Evolutionary conservation across 2,113 vertebrate genomes (phyloP).

Genomic region (Lichenostomus cassidix): DNA sequence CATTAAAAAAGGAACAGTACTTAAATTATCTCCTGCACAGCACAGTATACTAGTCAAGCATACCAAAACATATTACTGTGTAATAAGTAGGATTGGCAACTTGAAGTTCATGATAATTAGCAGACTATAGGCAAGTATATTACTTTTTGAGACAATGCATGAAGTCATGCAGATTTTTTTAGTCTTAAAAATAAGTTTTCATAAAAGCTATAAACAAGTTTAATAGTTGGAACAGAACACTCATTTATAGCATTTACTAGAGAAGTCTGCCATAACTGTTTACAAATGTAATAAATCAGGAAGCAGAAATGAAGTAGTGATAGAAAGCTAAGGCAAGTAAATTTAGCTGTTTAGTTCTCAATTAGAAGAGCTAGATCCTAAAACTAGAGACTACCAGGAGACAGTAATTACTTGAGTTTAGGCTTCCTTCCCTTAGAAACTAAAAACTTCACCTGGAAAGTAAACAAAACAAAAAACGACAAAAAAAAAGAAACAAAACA

Average conservation of each 20-base stretch:
- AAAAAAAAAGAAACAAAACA: not conserved
- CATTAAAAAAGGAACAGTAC: not conserved
- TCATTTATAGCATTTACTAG: not conserved
- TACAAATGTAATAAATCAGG: not conserved
- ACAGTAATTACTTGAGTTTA: not conserved
- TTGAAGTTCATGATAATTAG: not conserved
- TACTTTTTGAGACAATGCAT: not conserved
- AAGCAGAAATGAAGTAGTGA: not conserved
- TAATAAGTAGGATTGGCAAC: not conserved
- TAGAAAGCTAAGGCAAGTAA: constrained; percentile 13
- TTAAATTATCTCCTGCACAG: not conserved
- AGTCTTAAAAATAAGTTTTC: constrained; percentile 9
- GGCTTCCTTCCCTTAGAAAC: not conserved
- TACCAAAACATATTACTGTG: constrained; percentile 9
- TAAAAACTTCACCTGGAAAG: not conserved
- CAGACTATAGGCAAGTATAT: not conserved
- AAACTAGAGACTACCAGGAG: not conserved
- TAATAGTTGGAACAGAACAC: not conserved
- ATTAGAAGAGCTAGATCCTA: not conserved
- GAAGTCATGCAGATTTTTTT: not conserved
- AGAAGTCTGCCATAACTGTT: not conserved
- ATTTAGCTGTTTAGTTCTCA: not conserved
- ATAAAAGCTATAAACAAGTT: not conserved
- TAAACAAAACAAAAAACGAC: not conserved
- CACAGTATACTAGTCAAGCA: not conserved